Evolutionary conservation across 37 sponge, comb jelly and placozoan genomes (phyloP), one percentile per base, ranked within the genome.

Genomic region (Lycopodina hypogea): DNA sequence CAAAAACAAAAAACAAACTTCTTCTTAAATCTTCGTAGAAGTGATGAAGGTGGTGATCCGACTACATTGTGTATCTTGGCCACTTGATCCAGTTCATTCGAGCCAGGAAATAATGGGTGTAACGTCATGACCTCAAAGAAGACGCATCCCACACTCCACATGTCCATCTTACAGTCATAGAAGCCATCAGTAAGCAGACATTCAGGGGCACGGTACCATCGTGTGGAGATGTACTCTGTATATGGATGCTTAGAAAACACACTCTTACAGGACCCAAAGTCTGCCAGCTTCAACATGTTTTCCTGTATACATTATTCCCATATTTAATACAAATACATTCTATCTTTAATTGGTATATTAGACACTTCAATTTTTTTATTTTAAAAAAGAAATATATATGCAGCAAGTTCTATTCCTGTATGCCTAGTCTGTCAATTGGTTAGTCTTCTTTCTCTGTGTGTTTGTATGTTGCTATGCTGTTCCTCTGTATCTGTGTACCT

Each of bases 111-210:
- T 50, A 99, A 79, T 9, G 99, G 99, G 2, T 93, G 92, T 18
- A 99, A 78, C 32, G 93, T 93, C 88, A 92, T 88, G 30, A 94
- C 77, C 70, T 99, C 97, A 74, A 78, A 99, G 69, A 99, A 73
- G 30, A 98, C 99, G 85, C 96, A 98, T 22, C 99, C 99, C 30
- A 89, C 92, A 76, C 99, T 99, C 97, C 99, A 99, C 75, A 96
- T 88, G 83, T 98, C 99, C 99, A 98, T 98, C 84, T 92, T 94
- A 75, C 91, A 69, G 59, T 77, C 75, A 68, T 99, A 99, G 72
- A 81, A 84, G 7, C 97, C 97, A 76, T 94, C 93, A 41, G 99
- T 99, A 22, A 99, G 87, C 38, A 99, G 71, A 74, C 99, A 99
- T 78, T 99, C 97, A 22, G 96, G 99, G 18, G 99, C 97, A 38